Base-by-base conservation (phyloP, 2,888 invertebrate genomes). In the Protophormia terraenovae region DNA sequence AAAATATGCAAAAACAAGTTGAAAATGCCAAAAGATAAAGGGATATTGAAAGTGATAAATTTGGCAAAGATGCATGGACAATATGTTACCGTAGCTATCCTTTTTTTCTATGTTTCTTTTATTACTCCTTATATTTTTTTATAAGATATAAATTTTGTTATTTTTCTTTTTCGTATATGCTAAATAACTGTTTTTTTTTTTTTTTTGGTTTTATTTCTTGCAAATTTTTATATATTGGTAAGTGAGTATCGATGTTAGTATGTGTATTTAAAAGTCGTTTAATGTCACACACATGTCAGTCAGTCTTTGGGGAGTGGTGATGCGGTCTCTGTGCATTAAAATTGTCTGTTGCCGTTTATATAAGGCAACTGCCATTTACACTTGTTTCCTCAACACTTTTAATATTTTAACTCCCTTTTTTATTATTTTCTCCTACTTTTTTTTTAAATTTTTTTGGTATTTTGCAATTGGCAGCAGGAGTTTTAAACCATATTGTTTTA, bases 261-360 rank as follows among this genome's bases (percentile, higher is more conserved):
- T 73, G 38, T 83, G 55, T 75, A 38, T 69, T 73, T 71, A 72
- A 80, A 84, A 72, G 67, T 67, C 77, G 35, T 81, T 84, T 81
- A 64, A 62, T 62, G 53, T 73, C 80, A 67, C 35, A 84, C 69
- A 62, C 53, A 53, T 79, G 47, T 75, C 75, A 62, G 32, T 78
- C 78, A 77, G 32, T 55, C 77, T 55, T 67, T 24, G 4, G 78
- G 62, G 55, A 67, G 53, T 29, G 55, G 32, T 77, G n/a, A n/a
- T n/a, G 76, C 24, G 32, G 67, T 67, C 22, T 29, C 12, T 29
- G 22, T 41, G 62, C 38, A 53, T 24, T 32, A 75, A 27, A 75
- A 27, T 55, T 55, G 27, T 22, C 24, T 22, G 29, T 41, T 62
- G 14, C 47, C 38, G 32, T 66, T 27, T 47, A 12, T 41, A 41